These are phyloP conservation scores for Morpho helenor DNA, from an alignment of 2,888 invertebrate genomes.

Conservation along the genomic window DNA sequence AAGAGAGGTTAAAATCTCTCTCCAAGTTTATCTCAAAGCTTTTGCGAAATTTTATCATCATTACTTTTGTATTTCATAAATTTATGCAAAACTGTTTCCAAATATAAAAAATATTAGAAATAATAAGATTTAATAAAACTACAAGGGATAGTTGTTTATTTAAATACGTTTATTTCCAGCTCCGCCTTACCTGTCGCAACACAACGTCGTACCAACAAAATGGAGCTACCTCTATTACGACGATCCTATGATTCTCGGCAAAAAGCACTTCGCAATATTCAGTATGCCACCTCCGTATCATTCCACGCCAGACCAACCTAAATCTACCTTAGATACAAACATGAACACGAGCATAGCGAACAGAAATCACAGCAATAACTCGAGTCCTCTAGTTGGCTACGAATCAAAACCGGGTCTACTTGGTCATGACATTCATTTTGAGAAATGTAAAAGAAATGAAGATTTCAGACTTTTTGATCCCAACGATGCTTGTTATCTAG, in stretches of 20 bases:
- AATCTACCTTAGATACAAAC: conserved; percentile 79
- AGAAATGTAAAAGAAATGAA: conserved; percentile 69
- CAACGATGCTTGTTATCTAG: conserved; percentile 66
- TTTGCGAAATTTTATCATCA: too few relatives aligned
- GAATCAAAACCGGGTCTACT: conserved; percentile 53
- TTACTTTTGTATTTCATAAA: too few relatives aligned
- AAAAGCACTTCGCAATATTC: conserved; percentile 83
- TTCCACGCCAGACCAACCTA: conserved; percentile 74
- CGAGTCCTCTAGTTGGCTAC: conserved; percentile 67
- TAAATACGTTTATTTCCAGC: conserved; percentile 73
- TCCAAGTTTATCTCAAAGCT: too few relatives aligned
- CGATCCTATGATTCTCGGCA: conserved; percentile 68
- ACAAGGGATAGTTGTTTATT: too few relatives aligned
- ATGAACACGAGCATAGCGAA: conserved; percentile 84
- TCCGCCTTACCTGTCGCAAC: conserved; percentile 90
- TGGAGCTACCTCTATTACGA: conserved; percentile 86
- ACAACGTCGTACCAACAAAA: conserved; percentile 87
- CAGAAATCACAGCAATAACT: conserved; percentile 76
- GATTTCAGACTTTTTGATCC: conserved; percentile 71
- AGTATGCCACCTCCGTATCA: conserved; percentile 88
- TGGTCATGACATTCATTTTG: conserved; percentile 65
- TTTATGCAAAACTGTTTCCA: too few relatives aligned
- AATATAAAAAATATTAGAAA: too few relatives aligned
- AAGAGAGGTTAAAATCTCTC: too few relatives aligned
- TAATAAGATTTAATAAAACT: too few relatives aligned